Percentiles rank a stretch among this genome's conserved stretches.
These are phyloP conservation scores for Bombycilla garrulus DNA, from an alignment of 2,113 vertebrate genomes.

Conservation along the genomic window DNA sequence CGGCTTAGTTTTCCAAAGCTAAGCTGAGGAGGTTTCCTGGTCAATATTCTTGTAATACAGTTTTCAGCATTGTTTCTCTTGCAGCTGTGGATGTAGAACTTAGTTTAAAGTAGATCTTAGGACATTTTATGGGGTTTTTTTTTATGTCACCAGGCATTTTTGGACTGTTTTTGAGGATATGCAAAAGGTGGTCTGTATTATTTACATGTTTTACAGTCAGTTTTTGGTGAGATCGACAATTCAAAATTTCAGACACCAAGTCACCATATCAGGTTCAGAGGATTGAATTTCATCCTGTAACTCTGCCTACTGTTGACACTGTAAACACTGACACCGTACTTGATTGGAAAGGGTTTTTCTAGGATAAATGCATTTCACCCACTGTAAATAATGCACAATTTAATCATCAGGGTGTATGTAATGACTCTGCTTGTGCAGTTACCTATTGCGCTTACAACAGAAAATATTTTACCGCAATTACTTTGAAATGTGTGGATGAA, in stretches of 20 bases:
- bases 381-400: neutral
- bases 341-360: neutral
- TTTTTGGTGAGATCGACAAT: neutral
- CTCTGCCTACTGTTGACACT: neutral
- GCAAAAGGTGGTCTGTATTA: neutral
- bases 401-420: neutral
- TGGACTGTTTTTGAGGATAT: neutral
- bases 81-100: neutral
- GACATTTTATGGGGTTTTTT: too few species aligned
- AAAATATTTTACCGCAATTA: constrained; percentile 30
- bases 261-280: neutral
- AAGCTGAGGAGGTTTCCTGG: neutral
- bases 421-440: neutral
- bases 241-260: neutral
- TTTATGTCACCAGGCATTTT: neutral
- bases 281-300: neutral
- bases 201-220: neutral
- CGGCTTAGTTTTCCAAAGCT: neutral
- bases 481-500: constrained; percentile 11
- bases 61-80: neutral
- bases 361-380: neutral
- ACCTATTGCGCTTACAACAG: neutral
- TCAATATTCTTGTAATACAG: neutral
- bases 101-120: neutral
- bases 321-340: neutral